Percentiles rank a stretch among this genome's conserved stretches.
These are phyloP conservation scores for Chrysolina oricalcia DNA, from an alignment of 2,888 invertebrate genomes.

Conservation along the genomic window DNA sequence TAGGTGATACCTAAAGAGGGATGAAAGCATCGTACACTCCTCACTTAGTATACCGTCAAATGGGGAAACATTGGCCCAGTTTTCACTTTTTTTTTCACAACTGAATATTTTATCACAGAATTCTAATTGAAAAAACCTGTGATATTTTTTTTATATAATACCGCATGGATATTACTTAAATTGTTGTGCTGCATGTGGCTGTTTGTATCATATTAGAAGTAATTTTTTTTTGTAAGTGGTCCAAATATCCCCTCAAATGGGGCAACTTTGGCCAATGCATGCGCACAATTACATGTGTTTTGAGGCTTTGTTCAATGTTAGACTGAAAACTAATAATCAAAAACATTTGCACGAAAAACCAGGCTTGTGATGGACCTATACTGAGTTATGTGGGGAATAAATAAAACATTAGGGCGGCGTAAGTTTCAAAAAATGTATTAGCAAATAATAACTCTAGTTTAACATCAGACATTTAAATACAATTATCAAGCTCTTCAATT, in stretches of 20 bases:
- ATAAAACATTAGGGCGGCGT: background rate
- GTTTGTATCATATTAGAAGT: too few species aligned
- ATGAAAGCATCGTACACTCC: too few species aligned
- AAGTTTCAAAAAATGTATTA: too few species aligned
- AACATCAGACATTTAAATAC: constrained; percentile 4
- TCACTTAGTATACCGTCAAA: too few species aligned
- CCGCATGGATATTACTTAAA: too few species aligned
- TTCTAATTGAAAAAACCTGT: too few species aligned
- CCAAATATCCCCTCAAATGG: constrained; percentile 19
- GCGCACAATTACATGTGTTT: background rate
- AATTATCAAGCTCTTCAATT: constrained; percentile 12
- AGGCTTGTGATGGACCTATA: constrained; percentile 2
- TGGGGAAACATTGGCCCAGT: too few species aligned
- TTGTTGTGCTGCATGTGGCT: too few species aligned
- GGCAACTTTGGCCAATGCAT: constrained; percentile 3
- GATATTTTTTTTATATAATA: too few species aligned
- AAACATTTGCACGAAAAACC: constrained; percentile 4
- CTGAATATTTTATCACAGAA: too few species aligned
- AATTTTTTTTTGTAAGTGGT: constrained; percentile 19
- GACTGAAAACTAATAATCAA: constrained; percentile 1
- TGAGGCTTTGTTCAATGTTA: constrained; percentile 18
- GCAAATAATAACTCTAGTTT: constrained; percentile 2
- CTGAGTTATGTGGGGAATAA: constrained; percentile 4
- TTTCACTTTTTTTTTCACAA: too few species aligned
- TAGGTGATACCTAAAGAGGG: too few species aligned